Percentiles rank a stretch among this genome's conserved stretches.
phyloP scores from a whole-genome alignment of 2,888 invertebrate species.

The Drosophila macrospina region DNA sequence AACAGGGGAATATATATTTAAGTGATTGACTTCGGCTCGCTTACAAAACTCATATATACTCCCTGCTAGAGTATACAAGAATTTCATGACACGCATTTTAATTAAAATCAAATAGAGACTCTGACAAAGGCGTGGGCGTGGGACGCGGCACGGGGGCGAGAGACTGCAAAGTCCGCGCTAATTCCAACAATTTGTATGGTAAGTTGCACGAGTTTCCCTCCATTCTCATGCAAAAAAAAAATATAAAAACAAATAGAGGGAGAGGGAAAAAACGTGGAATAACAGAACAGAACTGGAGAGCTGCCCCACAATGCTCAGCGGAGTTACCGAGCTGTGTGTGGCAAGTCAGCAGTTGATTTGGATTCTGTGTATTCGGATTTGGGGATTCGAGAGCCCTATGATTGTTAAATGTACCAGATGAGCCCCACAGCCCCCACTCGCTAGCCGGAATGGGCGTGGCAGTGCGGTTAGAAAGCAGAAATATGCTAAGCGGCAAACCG shows the following conservation, averaged over 20 bases:
- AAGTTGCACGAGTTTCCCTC: slow-evolving; percentile 48
- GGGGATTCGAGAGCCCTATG: slow-evolving; percentile 4
- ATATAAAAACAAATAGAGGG: slow-evolving; percentile 9
- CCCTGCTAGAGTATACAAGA: slow-evolving; percentile 27
- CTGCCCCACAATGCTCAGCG: slow-evolving; percentile 41
- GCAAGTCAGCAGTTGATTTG: slow-evolving; percentile 26
- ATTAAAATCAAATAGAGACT: slow-evolving; percentile 76
- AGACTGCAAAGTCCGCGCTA: slow-evolving; percentile 53
- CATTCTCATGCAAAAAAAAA: slow-evolving; percentile 25
- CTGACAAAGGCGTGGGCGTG: slow-evolving; percentile 22
- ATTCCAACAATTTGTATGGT: slow-evolving; percentile 70
- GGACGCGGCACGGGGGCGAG: slow-evolving; percentile 1
- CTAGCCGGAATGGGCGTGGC: slow-evolving; percentile 32
- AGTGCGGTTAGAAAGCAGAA: slow-evolving; percentile 71
- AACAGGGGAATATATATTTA: not conserved
- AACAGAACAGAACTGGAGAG: slow-evolving; percentile 4
- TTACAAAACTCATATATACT: slow-evolving; percentile 8
- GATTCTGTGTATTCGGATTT: slow-evolving; percentile 27
- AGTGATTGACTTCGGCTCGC: not conserved
- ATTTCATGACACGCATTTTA: slow-evolving; percentile 78
- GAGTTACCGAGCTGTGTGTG: slow-evolving; percentile 15
- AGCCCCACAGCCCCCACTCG: slow-evolving; percentile 7
- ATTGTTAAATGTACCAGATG: slow-evolving; percentile 69
- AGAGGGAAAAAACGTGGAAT: slow-evolving; percentile 11
- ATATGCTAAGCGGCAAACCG: slow-evolving; percentile 70